Percentiles rank a stretch among this genome's conserved stretches.
phyloP scores from a whole-genome alignment of 2,888 invertebrate species.

The Tholera decimalis region DNA sequence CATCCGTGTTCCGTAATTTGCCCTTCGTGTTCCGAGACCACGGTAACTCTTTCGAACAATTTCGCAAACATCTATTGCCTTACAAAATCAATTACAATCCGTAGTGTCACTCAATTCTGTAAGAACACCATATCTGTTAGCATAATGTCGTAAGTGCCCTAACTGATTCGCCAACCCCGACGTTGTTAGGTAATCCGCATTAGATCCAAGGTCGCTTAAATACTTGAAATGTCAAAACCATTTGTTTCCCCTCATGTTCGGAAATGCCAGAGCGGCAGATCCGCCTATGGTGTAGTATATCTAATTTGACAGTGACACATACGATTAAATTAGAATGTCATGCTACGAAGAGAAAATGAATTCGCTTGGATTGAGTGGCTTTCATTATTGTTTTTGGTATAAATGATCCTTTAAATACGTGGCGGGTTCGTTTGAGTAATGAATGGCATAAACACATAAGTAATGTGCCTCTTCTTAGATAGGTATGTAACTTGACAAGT shows the following conservation, averaged over 20 bases:
- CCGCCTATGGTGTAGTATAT: constrained; percentile 88
- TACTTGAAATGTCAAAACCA: constrained; percentile 88
- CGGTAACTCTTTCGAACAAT: no score
- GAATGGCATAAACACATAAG: constrained; percentile 19
- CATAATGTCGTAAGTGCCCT: constrained; percentile 67
- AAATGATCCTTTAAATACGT: constrained; percentile 65
- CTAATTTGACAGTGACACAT: constrained; percentile 89
- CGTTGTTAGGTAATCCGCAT: constrained; percentile 74
- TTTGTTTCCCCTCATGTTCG: constrained; percentile 88
- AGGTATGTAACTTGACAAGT: neutral
- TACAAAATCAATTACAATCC: constrained; percentile 72
- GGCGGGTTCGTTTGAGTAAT: constrained; percentile 52
- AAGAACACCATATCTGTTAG: constrained; percentile 69
- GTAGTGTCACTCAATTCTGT: constrained; percentile 75
- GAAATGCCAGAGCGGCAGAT: constrained; percentile 89
- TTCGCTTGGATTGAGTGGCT: constrained; percentile 78
- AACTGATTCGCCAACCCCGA: constrained; percentile 82
- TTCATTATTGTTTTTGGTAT: constrained; percentile 69
- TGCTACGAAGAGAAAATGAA: constrained; percentile 81
- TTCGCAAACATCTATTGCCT: constrained; percentile 33
- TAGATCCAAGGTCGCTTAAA: constrained; percentile 85
- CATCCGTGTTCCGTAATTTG: no score
- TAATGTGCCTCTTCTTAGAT: constrained; percentile 2
- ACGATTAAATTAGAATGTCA: constrained; percentile 89
- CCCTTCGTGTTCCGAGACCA: no score